Percentiles rank a stretch among this genome's conserved stretches.
Evolutionary conservation across 2,113 vertebrate species (phyloP).

Genomic region (Oplegnathus fasciatus): DNA sequence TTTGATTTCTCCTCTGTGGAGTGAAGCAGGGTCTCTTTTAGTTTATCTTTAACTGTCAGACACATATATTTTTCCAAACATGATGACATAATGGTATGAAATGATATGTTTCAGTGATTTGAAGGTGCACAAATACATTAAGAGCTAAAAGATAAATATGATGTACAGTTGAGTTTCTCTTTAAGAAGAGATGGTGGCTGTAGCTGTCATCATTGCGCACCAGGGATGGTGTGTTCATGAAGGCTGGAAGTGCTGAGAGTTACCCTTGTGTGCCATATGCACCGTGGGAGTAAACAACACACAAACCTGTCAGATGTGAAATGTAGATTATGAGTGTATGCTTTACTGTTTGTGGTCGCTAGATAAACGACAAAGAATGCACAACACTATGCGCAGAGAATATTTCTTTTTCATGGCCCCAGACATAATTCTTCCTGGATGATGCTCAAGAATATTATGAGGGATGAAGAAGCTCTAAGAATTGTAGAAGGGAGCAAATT

Average conservation of each 20-base stretch:
- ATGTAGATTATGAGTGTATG: slow-evolving; percentile 43
- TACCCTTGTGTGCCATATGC: slow-evolving; percentile 19
- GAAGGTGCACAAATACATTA: background rate
- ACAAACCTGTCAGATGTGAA: slow-evolving; percentile 52
- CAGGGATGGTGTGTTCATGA: slow-evolving; percentile 15
- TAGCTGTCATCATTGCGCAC: slow-evolving; percentile 16
- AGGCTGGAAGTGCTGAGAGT: slow-evolving; percentile 36
- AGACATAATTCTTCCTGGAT: slow-evolving; percentile 24
- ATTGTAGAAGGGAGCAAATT: slow-evolving; percentile 14
- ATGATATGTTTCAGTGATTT: background rate
- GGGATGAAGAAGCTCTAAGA: slow-evolving; percentile 13
- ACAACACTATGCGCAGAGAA: background rate
- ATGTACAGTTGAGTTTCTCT: background rate
- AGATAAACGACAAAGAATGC: slow-evolving; percentile 31
- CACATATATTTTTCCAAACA: background rate
- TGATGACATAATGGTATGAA: background rate
- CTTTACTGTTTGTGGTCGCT: slow-evolving; percentile 3
- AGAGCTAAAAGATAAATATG: background rate
- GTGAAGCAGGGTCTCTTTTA: background rate
- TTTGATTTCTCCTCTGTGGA: background rate
- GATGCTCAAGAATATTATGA: slow-evolving; percentile 15
- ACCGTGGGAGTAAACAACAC: slow-evolving; percentile 43
- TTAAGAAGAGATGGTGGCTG: background rate
- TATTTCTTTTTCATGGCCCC: slow-evolving; percentile 30
- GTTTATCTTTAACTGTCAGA: background rate